Conservation (phyloP, 2,888 invertebrate species). For the Cyaniris semiargus region DNA sequence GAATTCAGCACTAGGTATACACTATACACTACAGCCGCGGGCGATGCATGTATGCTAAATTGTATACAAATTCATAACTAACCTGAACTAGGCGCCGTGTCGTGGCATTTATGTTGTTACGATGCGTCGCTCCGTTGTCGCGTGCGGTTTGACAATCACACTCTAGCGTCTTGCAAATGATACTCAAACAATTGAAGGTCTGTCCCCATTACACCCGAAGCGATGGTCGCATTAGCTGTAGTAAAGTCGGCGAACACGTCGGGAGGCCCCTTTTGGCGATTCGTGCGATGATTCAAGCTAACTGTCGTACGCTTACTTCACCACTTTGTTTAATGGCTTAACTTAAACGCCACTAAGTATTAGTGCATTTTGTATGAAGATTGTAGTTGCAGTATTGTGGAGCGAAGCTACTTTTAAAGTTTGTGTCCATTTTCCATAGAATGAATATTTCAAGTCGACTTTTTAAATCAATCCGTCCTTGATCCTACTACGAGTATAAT, state of each 20-base stretch:
- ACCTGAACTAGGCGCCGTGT: no score
- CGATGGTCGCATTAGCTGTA: neutral
- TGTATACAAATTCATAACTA: no score
- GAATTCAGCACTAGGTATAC: no score
- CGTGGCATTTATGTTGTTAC: no score
- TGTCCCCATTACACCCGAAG: neutral
- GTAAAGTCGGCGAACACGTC: neutral
- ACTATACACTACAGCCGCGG: no score
- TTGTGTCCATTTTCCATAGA: no score
- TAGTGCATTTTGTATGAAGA: neutral
- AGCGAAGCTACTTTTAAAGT: neutral
- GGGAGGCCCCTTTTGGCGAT: constrained; percentile 26
- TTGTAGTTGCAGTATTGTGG: neutral
- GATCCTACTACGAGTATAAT: no score
- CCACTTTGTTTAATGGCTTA: neutral
- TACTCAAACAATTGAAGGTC: neutral
- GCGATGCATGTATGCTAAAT: no score
- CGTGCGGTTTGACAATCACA: no score
- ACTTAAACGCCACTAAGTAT: neutral
- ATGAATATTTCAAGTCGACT: neutral
- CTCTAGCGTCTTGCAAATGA: no score
- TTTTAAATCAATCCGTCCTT: neutral
- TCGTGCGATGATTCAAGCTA: constrained; percentile 21
- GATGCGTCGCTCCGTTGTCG: no score
- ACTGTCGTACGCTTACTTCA: neutral